Base-by-base conservation (phyloP, 1,140 invertebrate species). In the Papilio glaucus region DNA sequence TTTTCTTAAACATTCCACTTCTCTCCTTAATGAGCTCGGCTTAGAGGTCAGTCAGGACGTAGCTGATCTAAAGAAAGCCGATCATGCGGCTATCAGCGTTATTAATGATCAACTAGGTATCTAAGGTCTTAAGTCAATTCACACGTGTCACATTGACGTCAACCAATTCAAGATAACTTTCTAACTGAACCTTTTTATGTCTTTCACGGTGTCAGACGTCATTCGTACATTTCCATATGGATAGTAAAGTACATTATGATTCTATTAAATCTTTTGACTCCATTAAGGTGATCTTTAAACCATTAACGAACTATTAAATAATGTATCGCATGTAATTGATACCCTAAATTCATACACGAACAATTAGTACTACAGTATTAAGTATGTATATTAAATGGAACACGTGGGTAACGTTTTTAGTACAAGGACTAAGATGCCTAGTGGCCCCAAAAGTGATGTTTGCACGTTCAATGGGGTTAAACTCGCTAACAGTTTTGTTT, bases 401-500 rank as follows among this genome's bases (percentile, higher is more conserved):
- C 39, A 13, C 13, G 38, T 13, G 13, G 63, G 63, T 67, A 53
- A 33, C 26, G 8, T 69, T 13, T 69, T 69, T 69, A 33, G 75
- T 83, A 77, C 77, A 80, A 79, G 79, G 77, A 79, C 77, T 73
- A 42, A 67, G 75, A 71, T 71, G 45, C 73, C 39, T 15, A 7
- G 38, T 75, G 77, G 61, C 77, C 79, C 71, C 78, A 75, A 74
- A 63, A 72, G 76, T 69, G 75, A 71, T 82, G 65, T 81, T 84
- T 82, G 62, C 74, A 69, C 71, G 76, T 73, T 78, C 77, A 80
- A 77, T 49, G 42, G 67, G 76, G 79, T 77, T 79, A 79, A 75
- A 67, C 69, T 79, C 79, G 81, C 84, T 86, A 86, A 86, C 73
- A 63, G 74, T 81, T 82, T 78, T 85, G 84, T 85, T 85, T 86